phyloP scores from a whole-genome alignment of 1,140 invertebrate genomes.

The Lepidostoma basale region DNA sequence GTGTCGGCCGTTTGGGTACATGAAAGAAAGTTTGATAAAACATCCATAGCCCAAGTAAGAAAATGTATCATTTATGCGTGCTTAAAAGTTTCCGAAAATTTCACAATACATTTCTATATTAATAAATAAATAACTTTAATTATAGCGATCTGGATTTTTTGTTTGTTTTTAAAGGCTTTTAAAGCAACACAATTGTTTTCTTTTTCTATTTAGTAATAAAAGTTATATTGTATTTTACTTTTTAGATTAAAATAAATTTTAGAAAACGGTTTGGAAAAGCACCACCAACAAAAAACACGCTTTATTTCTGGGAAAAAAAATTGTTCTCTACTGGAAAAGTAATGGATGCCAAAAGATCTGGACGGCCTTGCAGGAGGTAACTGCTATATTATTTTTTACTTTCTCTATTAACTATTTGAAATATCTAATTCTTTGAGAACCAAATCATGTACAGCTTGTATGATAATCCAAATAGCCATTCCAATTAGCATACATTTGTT shows the following conservation, averaged over 20 bases:
- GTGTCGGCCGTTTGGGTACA: constrained; percentile 50
- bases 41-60: constrained; percentile 47
- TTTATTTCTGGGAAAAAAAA: constrained; percentile 49
- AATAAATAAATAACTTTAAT: background rate
- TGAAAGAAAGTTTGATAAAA: constrained; percentile 46
- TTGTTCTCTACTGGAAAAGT: constrained; percentile 48
- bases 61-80: too few relatives aligned
- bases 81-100: too few relatives aligned
- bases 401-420: too few relatives aligned
- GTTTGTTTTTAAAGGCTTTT: constrained; percentile 5
- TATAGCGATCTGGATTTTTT: background rate
- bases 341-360: constrained; percentile 47
- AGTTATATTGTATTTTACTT: constrained; percentile 21
- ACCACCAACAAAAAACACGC: constrained; percentile 48
- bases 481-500: too few relatives aligned
- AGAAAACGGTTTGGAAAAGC: constrained; percentile 46
- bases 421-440: background rate
- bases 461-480: too few relatives aligned
- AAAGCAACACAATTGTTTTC: too few relatives aligned
- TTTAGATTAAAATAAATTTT: constrained; percentile 49
- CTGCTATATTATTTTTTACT: background rate
- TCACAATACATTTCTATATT: background rate
- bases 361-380: constrained; percentile 47
- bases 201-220: too few relatives aligned
- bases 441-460: background rate